Evolutionary conservation across 2,797 vertebrate species (phyloP).

Genomic region (Phataginus tricuspis): DNA sequence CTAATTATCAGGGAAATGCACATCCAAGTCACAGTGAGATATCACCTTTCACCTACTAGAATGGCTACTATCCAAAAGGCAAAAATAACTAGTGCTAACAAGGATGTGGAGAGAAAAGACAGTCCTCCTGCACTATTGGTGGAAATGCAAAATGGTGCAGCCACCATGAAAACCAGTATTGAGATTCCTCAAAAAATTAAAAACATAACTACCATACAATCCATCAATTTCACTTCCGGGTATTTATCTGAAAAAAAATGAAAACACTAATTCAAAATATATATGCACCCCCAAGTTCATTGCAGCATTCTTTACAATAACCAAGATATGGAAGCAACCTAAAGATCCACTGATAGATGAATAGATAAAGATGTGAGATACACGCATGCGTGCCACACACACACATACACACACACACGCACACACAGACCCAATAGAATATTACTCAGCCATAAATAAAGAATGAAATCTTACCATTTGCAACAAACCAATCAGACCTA

Average conservation of each 20-base stretch:
- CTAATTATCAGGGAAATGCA: neutral
- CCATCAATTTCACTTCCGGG: neutral
- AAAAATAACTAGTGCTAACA: neutral
- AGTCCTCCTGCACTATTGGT: neutral
- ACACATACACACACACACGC: neutral
- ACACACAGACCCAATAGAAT: neutral
- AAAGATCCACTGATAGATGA: neutral
- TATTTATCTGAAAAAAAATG: neutral
- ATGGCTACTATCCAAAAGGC: neutral
- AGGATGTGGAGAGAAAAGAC: neutral
- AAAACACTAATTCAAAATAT: neutral
- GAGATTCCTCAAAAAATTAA: neutral
- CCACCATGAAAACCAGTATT: neutral
- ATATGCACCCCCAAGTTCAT: neutral
- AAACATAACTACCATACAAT: neutral
- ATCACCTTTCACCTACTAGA: neutral
- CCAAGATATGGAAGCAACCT: neutral
- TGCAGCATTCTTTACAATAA: neutral
- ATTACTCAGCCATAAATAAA: neutral
- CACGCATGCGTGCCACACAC: neutral
- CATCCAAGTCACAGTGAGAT: neutral
- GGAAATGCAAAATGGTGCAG: neutral
- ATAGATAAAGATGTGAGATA: neutral
- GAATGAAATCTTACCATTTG: neutral
- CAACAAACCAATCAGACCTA: neutral